Evolutionary conservation across 2,113 vertebrate species (phyloP), one percentile per base, ranked within the genome.

Genomic region (Pachyramphus minor): DNA sequence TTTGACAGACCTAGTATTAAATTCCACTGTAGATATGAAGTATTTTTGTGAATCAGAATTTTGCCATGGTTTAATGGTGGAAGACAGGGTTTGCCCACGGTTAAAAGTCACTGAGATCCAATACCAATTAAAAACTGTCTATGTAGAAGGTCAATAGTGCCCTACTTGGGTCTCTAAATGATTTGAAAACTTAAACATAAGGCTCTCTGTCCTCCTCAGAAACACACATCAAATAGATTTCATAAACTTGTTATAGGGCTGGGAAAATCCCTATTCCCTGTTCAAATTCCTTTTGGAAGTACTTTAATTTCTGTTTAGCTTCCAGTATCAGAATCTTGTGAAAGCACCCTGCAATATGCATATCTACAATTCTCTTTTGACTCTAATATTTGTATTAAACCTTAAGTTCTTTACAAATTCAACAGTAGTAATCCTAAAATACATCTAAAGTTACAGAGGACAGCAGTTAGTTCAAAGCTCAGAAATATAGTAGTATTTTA

Each of bases 221-320:
- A 93, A 45, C 39, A 74, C 30, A 91, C 52, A 94, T 93, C 90
- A 94, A 95, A 95, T 60, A 95, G 88, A 96, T 90, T 96, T 93
- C 76, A 86, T 82, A 94, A 96, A 92, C 56, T 95, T 74, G 59
- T 80, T 71, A 77, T 78, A 80, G 45, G 35, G 50, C 22, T 93
- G 45, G 59, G 87, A 90, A 96, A 96, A 93, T 87, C 67, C n/a
- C 82, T 95, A 94, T 92, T 96, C 91, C 87, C 87, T 77, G 37
- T 47, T 77, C 68, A 90, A 95, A 96, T 89, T 94, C 93, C 83
- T 96, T 92, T 93, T 96, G 95, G 83, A 96, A 94, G 72, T 72
- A 82, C 76, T 95, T 95, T 90, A 96, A 95, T 94, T 95, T 96
- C 72, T 90, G 68, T 87, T 95, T 96, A 90, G 86, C 83, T 97